phyloP scores from a whole-genome alignment of 2,888 invertebrate species.

The Plebejus melissa region DNA sequence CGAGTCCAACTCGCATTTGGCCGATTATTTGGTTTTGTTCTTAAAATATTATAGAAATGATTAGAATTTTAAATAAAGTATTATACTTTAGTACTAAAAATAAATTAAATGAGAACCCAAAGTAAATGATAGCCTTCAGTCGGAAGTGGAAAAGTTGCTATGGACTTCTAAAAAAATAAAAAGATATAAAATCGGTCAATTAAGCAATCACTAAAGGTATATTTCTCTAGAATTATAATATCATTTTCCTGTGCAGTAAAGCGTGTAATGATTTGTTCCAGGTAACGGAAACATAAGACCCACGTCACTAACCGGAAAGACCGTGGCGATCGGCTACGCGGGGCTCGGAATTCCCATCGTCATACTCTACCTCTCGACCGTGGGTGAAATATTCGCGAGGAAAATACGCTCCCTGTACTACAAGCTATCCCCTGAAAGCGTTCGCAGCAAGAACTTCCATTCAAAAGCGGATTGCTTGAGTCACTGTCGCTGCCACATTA shows the following conservation, averaged over 20 bases:
- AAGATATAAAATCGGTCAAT: background rate
- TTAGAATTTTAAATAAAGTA: background rate
- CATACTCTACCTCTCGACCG: slow-evolving; percentile 91
- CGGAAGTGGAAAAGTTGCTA: too few relatives aligned
- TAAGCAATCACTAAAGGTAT: background rate
- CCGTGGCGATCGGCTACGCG: slow-evolving; percentile 91
- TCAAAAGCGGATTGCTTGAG: slow-evolving; percentile 50
- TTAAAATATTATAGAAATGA: background rate
- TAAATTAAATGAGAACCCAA: too few relatives aligned
- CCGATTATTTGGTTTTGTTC: background rate
- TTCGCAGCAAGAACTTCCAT: slow-evolving; percentile 47
- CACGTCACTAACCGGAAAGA: slow-evolving; percentile 86
- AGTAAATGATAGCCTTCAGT: too few relatives aligned
- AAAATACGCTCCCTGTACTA: slow-evolving; percentile 86
- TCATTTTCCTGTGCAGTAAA: background rate
- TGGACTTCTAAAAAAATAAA: too few relatives aligned
- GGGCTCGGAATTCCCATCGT: slow-evolving; percentile 93
- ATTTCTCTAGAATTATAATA: background rate
- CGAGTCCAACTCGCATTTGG: too few relatives aligned
- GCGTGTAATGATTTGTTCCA: slow-evolving; percentile 53
- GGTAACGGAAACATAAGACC: slow-evolving; percentile 93
- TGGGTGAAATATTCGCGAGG: slow-evolving; percentile 91
- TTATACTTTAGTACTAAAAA: background rate
- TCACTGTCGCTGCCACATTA: slow-evolving; percentile 40
- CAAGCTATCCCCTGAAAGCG: slow-evolving; percentile 59